Evolutionary conservation across 2,113 vertebrate genomes (phyloP).

Genomic region (Sapayoa aenigma): DNA sequence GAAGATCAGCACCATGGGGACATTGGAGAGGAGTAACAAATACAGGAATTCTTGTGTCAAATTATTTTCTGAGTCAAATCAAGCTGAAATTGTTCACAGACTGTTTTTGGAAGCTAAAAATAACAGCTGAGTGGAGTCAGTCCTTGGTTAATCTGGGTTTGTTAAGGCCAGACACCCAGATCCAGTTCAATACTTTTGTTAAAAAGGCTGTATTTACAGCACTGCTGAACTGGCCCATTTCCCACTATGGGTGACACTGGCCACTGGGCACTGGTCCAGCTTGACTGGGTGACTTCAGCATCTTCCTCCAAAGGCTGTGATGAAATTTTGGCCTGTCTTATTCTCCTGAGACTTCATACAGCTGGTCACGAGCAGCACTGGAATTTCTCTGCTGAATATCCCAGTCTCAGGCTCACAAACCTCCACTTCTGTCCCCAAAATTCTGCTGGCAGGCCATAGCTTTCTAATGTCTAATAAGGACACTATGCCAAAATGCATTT

Average conservation of each 20-base stretch:
- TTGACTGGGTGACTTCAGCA: not conserved
- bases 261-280: constrained; percentile 16
- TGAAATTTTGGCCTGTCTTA: not conserved
- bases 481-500: not conserved
- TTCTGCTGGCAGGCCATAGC: not conserved
- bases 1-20: not conserved
- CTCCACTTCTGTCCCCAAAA: not conserved
- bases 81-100: not conserved
- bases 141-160: not conserved
- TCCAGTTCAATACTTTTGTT: not conserved
- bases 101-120: not conserved
- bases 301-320: not conserved
- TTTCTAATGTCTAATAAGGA: not conserved
- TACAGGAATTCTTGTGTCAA: accelerated
- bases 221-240: not conserved
- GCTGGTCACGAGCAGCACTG: not conserved
- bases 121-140: not conserved
- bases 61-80: not conserved
- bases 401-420: not conserved
- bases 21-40: accelerated
- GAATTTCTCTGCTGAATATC: not conserved
- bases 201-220: not conserved
- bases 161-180: not conserved
- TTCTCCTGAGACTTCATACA: not conserved
- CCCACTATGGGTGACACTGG: constrained; percentile 13